Evolutionary conservation across 2,113 vertebrate genomes (phyloP).

Genomic region (Noturus placidus): DNA sequence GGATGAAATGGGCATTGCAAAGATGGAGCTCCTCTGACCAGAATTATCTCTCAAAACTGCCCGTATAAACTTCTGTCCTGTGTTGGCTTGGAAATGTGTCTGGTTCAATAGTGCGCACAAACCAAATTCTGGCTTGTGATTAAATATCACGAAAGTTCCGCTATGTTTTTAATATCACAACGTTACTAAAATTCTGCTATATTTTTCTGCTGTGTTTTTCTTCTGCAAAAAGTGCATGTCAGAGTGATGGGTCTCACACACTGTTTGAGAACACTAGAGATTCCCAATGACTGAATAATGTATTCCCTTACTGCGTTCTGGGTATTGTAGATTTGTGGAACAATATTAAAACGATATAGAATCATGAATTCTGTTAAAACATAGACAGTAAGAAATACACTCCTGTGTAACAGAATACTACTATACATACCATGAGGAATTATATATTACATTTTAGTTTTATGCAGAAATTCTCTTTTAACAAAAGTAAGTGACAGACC

Average conservation of each 20-base stretch:
- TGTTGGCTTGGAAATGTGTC: not conserved
- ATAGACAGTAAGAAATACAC: not conserved
- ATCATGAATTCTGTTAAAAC: not conserved
- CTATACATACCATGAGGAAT: not conserved
- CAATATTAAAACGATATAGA: not conserved
- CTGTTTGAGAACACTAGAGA: not conserved
- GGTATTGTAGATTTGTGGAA: not conserved
- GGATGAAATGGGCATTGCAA: not conserved
- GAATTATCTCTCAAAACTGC: not conserved
- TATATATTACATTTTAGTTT: not conserved
- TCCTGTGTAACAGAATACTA: not conserved
- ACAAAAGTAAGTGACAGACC: conserved; percentile 68
- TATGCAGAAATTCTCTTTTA: not conserved
- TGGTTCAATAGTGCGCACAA: not conserved
- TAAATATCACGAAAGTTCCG: not conserved
- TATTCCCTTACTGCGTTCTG: not conserved
- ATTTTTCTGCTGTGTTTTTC: not conserved
- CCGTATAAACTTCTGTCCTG: not conserved
- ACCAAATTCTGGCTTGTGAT: not conserved
- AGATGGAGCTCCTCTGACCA: not conserved
- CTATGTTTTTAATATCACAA: not conserved
- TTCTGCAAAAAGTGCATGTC: not conserved
- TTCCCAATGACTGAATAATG: not conserved
- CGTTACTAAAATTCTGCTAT: not conserved
- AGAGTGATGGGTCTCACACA: not conserved